Base-by-base conservation (phyloP, 2,888 invertebrate genomes). In the Metellina segmentata region DNA sequence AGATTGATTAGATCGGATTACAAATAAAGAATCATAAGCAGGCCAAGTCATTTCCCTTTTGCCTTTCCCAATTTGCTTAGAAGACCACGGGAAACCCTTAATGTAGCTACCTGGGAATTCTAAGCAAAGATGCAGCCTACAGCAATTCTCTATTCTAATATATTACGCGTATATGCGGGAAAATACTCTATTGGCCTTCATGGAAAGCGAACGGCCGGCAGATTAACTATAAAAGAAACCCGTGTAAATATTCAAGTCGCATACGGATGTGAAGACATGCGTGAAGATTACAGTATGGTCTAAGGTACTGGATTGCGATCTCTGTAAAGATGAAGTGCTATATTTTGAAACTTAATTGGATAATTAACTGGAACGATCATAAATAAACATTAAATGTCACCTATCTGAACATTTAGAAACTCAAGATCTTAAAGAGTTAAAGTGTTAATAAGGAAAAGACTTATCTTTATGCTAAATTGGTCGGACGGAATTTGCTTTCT, bases 201-300 rank as follows among this genome's bases (percentile, higher is more conserved):
- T 61, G 61, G 16, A 6, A 16, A 61, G 61, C 8, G 5, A 61
- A 61, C 61, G 9, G 61, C 61, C 61, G 6, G 13, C 8, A 61
- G 9, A 61, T 34, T n/a, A 61, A 61, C 16, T 16, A 61, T 5
- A 61, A 61, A 11, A 61, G 61, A 61, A 61, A 61, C 61, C 13
- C 16, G 9, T 11, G 61, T 16, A 61, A 61, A 61, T 61, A 61
- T 61, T 61, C 61, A 61, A 61, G 61, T 4, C 61, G 16, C 82
- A 70, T 19, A 48, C 61, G 51, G 13, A 75, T 85, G 85, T 74
- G 85, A 53, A 85, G 53, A 34, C 34, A 72, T 48, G 75, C 85
- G 85, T 85, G 75, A 85, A 85, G 85, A 85, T 61, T 61, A 19
- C n/a, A 52, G 34, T 75, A 16, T n/a, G 19, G 1, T 34, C 34